A percentile compares a stretch with the other conserved stretches of the same genome.
Evolutionary conservation across 2,113 vertebrate genomes (phyloP).

Genomic region (Chionodraco myersi): DNA sequence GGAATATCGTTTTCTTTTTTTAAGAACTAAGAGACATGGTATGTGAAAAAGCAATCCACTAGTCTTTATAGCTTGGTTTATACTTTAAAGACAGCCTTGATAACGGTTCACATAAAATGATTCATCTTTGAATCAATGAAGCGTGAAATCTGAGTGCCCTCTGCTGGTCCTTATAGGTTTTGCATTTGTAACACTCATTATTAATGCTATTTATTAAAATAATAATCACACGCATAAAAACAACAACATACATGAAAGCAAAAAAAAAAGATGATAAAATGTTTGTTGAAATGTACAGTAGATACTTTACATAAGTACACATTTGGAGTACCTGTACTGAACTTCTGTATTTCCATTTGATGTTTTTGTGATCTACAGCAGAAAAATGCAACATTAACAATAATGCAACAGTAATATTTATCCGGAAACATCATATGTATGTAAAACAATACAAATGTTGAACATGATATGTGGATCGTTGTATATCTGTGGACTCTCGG

Average conservation of each 20-base stretch:
- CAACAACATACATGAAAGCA: not conserved
- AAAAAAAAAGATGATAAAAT: not conserved
- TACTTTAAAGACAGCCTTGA: not conserved
- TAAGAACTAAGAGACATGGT: not conserved
- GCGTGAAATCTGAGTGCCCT: constrained; percentile 34
- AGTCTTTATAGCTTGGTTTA: not conserved
- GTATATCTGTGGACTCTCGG: no score
- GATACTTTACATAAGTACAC: no score
- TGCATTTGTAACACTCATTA: not conserved
- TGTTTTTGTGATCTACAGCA: no score
- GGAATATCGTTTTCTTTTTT: no score
- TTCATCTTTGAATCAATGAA: not conserved
- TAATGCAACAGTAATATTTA: no score
- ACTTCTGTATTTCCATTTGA: no score
- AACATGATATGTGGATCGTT: no score
- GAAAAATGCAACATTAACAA: no score
- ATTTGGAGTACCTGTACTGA: no score
- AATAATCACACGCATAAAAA: not conserved
- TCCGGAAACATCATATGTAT: no score
- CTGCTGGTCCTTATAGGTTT: constrained; percentile 50
- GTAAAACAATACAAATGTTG: no score
- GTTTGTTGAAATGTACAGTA: not conserved
- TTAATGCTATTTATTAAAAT: no score
- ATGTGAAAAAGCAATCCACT: not conserved
- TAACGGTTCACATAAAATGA: not conserved